phyloP scores from a whole-genome alignment of 1,140 invertebrate genomes.

The Heliconius himera region DNA sequence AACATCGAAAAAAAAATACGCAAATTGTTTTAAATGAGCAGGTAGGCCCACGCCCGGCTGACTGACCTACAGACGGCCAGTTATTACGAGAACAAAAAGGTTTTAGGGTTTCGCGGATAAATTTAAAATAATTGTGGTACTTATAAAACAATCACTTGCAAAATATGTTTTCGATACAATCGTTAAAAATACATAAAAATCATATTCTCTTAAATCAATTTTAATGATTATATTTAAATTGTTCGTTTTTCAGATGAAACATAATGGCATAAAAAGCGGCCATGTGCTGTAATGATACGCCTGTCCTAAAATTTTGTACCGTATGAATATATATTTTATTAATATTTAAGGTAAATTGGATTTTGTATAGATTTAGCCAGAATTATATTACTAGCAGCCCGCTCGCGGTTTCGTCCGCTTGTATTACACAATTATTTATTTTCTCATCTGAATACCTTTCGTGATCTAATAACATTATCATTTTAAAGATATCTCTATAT shows the following conservation, averaged over 20 bases:
- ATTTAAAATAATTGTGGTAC: conserved; percentile 49
- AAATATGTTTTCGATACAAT: conserved; percentile 41
- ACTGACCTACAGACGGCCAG: conserved; percentile 72
- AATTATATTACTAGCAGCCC: not conserved
- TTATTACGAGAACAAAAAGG: conserved; percentile 59
- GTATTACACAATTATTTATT: too few species aligned
- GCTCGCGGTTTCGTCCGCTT: too few species aligned
- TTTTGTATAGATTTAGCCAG: too few species aligned
- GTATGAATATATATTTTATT: not conserved
- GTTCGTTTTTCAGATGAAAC: conserved; percentile 6
- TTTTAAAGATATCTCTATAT: too few species aligned
- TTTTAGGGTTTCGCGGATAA: conserved; percentile 51
- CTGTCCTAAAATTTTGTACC: not conserved
- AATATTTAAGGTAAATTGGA: too few species aligned
- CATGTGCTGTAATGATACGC: not conserved
- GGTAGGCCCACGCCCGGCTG: conserved; percentile 68
- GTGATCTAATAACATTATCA: too few species aligned
- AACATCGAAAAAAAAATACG: conserved; percentile 59
- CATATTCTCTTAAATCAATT: conserved; percentile 19
- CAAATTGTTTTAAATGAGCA: conserved; percentile 80
- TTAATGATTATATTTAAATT: conserved; percentile 6
- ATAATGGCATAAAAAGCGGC: not conserved
- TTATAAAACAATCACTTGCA: conserved; percentile 47
- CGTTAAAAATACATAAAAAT: conserved; percentile 44
- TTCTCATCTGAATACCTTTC: too few species aligned